Evolutionary conservation across 2,797 vertebrate species (phyloP), one percentile per base, ranked within the genome.

Genomic region (Salmo trutta): DNA sequence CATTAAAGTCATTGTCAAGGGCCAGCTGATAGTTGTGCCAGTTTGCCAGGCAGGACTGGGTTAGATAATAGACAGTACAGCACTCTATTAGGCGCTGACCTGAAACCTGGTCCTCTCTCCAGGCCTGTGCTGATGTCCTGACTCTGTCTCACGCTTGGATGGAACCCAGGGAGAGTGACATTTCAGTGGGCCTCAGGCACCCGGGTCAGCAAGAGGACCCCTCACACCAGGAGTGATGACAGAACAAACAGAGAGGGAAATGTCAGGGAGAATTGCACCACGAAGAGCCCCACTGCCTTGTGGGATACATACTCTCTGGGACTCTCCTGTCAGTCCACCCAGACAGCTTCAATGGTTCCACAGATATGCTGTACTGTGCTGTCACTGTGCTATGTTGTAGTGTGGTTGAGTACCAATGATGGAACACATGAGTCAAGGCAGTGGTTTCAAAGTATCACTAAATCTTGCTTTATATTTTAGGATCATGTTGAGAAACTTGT

Each of bases 211-310:
- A 51, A 71, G 62, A 73, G 66, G 69, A 79, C 69, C 54, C 76
- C 83, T 73, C 80, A 66, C 62, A 80, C 80, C 53, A 62, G 59
- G 79, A 77, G 68, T 69, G 71, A 75, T 53, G 77, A 77, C 77
- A 66, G 81, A 82, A 76, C 83, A 82, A 82, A 79, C 14, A 29
- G 73, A 71, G 74, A 33, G 68, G 68, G 78, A 81, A 85, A 82
- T 85, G 82, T 84, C 86, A 85, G 54, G 41, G 75, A 67, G 67
- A 80, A 62, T 72, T 41, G 62, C 41, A 41, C 17, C 41, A 31
- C 27, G 15, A 17, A 73, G 75, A 71, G 21, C 14, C 71, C 24
- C 21, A 54, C 14, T 72, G 71, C 71, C 12, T 71, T 71, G n/a
- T 47, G 36, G 71, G 71, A 54, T 29, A 33, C 24, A 66, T 31